Percentiles rank a stretch among this genome's conserved stretches.
These are phyloP conservation scores for Ectropis crepuscularia DNA, from an alignment of 2,888 invertebrate genomes.

Conservation along the genomic window DNA sequence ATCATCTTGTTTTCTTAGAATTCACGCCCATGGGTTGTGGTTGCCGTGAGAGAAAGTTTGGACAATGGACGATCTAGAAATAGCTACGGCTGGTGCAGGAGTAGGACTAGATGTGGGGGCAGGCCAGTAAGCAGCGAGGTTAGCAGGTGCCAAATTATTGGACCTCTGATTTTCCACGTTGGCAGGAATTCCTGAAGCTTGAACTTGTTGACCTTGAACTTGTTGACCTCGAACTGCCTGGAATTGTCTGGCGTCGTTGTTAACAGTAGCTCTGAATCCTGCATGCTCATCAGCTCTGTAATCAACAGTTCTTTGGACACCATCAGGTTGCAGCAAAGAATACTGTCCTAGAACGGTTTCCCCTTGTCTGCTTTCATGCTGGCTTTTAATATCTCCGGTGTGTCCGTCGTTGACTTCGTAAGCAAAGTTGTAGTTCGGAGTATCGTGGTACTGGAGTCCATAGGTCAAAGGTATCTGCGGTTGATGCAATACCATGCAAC, in stretches of 20 bases:
- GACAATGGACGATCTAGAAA: slow-evolving; percentile 64
- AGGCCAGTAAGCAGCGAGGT: slow-evolving; percentile 40
- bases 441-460: slow-evolving; percentile 51
- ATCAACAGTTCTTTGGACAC: slow-evolving; percentile 80
- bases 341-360: slow-evolving; percentile 83
- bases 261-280: slow-evolving; percentile 83
- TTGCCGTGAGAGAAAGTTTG: slow-evolving; percentile 59
- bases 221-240: slow-evolving; percentile 13
- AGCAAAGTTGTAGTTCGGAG: slow-evolving; percentile 80
- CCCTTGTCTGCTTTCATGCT: slow-evolving; percentile 79
- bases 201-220: slow-evolving; percentile 14
- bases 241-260: slow-evolving; percentile 58
- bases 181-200: not conserved
- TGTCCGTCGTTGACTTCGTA: slow-evolving; percentile 82
- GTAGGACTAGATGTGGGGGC: slow-evolving; percentile 48
- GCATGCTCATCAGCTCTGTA: slow-evolving; percentile 82
- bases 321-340: slow-evolving; percentile 82
- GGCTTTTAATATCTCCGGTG: slow-evolving; percentile 83
- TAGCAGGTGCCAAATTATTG: slow-evolving; percentile 32
- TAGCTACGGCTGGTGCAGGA: slow-evolving; percentile 57
- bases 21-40: slow-evolving; percentile 60
- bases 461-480: slow-evolving; percentile 49
- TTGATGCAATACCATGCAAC: slow-evolving; percentile 68
- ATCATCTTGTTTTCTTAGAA: slow-evolving; percentile 1
- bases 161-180: slow-evolving; percentile 23